Evolutionary conservation across 2,888 invertebrate genomes (phyloP).

Genomic region (Endotricha flammealis): DNA sequence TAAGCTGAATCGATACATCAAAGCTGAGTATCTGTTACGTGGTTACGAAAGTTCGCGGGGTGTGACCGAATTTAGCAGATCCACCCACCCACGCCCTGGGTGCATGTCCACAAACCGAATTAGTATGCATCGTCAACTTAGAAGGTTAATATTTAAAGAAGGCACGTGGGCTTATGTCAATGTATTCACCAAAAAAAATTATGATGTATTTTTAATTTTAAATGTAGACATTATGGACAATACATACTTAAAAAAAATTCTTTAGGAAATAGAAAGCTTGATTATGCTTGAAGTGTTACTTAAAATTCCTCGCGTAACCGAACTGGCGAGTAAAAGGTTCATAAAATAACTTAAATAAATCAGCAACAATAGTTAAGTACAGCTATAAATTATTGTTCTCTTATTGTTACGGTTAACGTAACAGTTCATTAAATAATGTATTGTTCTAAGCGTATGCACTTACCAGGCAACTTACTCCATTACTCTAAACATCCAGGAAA

Average conservation of each 20-base stretch:
- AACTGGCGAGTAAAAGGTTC: no score
- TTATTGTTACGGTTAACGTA: background rate
- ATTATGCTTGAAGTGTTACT: no score
- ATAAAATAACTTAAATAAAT: background rate
- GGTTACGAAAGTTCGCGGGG: conserved; percentile 7
- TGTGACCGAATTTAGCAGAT: conserved; percentile 3
- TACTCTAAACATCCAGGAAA: conserved; percentile 56
- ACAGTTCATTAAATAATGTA: conserved; percentile 1
- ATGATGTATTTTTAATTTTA: no score
- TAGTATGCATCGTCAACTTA: conserved; percentile 8
- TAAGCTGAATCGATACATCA: conserved; percentile 5
- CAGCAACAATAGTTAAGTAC: background rate
- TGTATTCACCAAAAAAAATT: no score
- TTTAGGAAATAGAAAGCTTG: no score
- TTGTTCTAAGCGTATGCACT: conserved; percentile 5
- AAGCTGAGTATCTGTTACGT: conserved; percentile 2
- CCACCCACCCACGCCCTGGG: conserved; percentile 1
- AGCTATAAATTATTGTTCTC: no score
- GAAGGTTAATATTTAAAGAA: conserved; percentile 5
- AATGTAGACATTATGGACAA: no score
- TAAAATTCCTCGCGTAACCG: no score
- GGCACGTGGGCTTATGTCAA: conserved; percentile 1
- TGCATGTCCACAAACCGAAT: conserved; percentile 5
- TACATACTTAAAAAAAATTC: no score
- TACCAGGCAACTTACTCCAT: conserved; percentile 35